These are phyloP conservation scores for Rhombomys opimus DNA, from an alignment of 2,113 vertebrate genomes.

Conservation along the genomic window DNA sequence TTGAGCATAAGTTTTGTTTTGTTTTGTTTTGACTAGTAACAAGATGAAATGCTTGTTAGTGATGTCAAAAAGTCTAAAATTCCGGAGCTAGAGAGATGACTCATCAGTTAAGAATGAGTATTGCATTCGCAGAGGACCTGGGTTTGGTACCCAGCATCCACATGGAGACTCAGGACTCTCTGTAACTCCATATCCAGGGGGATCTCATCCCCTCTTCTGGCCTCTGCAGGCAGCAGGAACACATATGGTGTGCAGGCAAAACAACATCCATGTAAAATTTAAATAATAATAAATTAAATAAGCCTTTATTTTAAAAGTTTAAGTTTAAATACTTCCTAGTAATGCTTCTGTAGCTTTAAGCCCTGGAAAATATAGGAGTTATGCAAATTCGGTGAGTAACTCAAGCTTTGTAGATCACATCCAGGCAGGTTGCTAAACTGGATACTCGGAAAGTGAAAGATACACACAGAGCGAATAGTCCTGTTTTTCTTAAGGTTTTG, in stretches of 20 bases:
- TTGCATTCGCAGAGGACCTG: background rate
- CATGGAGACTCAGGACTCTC: background rate
- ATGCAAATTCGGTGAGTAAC: background rate
- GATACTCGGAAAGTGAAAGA: background rate
- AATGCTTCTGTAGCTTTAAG: background rate
- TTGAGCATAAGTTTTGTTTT: background rate
- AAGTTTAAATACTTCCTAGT: background rate
- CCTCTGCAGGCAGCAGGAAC: background rate
- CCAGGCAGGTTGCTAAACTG: background rate
- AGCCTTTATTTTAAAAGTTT: background rate
- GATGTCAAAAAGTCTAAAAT: background rate
- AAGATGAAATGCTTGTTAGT: background rate
- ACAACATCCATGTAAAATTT: background rate
- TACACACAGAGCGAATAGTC: background rate
- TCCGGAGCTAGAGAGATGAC: background rate
- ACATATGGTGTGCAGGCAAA: background rate
- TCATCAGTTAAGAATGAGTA: background rate
- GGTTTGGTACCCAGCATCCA: background rate
- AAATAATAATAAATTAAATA: background rate
- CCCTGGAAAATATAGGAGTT: background rate
- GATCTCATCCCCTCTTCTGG: background rate
- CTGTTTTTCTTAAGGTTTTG: background rate
- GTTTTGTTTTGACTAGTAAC: background rate
- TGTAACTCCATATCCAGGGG: background rate
- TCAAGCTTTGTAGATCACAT: background rate